A percentile compares a stretch with the other conserved stretches of the same genome.
phyloP scores from a whole-genome alignment of 2,113 vertebrate species.

The Pantherophis guttatus region DNA sequence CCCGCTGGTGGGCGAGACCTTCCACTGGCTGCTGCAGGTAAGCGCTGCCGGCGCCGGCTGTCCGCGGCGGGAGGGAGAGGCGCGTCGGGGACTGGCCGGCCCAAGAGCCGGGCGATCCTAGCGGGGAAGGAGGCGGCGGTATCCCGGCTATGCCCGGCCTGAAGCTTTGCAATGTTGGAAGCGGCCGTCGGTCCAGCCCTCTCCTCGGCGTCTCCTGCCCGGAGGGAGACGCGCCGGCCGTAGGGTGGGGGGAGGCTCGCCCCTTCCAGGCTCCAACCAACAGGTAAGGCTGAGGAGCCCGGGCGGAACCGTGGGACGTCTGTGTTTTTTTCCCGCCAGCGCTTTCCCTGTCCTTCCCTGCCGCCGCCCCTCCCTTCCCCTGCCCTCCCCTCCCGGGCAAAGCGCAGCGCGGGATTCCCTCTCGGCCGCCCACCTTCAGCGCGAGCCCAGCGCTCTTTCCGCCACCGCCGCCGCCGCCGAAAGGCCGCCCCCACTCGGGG shows the following conservation, averaged over 20 bases:
- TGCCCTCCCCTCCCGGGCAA: background rate
- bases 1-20: conserved; percentile 95
- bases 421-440: background rate
- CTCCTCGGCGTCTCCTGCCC: background rate
- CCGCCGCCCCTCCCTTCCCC: background rate
- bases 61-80: background rate
- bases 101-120: background rate
- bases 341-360: no score
- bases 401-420: conserved; percentile 26
- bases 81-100: background rate
- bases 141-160: background rate
- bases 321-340: accelerated
- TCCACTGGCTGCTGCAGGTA: conserved; percentile 98
- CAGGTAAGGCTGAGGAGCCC: background rate
- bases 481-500: background rate
- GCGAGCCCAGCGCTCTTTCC: background rate
- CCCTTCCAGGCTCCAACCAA: background rate
- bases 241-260: background rate
- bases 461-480: background rate
- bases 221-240: background rate
- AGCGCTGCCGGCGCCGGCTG: conserved; percentile 52
- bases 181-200: background rate
- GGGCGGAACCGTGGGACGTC: background rate
- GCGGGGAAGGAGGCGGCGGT: background rate
- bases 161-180: background rate